These are phyloP conservation scores for Syrrhaptes paradoxus DNA, from an alignment of 2,113 vertebrate species.

Conservation along the genomic window DNA sequence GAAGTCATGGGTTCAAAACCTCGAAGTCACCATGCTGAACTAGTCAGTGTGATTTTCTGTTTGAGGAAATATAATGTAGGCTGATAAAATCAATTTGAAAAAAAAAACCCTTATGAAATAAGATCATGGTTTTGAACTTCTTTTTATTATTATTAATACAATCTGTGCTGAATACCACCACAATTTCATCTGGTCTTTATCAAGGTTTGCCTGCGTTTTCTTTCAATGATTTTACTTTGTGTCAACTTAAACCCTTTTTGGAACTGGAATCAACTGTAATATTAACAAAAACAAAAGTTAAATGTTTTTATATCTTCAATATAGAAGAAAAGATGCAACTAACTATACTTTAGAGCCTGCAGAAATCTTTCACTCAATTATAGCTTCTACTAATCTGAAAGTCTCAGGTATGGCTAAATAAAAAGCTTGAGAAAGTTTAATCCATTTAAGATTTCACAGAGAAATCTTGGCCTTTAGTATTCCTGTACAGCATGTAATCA, in stretches of 20 bases:
- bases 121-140: constrained; percentile 63
- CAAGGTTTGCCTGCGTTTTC: constrained; percentile 61
- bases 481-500: not conserved
- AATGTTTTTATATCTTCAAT: constrained; percentile 40
- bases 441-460: not conserved
- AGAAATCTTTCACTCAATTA: constrained; percentile 36
- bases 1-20: constrained; percentile 37
- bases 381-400: constrained; percentile 4
- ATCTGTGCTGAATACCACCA: constrained; percentile 56
- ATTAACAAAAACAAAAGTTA: constrained; percentile 41
- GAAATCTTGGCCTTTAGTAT: not conserved
- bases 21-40: constrained; percentile 17
- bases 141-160: constrained; percentile 69
- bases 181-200: constrained; percentile 64
- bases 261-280: constrained; percentile 61
- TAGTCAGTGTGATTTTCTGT: constrained; percentile 36
- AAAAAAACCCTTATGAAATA: constrained; percentile 58
- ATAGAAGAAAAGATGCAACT: constrained; percentile 36
- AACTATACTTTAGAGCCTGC: constrained; percentile 8
- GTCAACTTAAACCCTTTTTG: constrained; percentile 56
- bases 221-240: constrained; percentile 65
- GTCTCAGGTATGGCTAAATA: not conserved
- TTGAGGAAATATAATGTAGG: constrained; percentile 34
- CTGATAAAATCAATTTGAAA: constrained; percentile 21
- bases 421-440: not conserved